Conservation (phyloP, 2,888 invertebrate genomes). For the Myathropa florea region DNA sequence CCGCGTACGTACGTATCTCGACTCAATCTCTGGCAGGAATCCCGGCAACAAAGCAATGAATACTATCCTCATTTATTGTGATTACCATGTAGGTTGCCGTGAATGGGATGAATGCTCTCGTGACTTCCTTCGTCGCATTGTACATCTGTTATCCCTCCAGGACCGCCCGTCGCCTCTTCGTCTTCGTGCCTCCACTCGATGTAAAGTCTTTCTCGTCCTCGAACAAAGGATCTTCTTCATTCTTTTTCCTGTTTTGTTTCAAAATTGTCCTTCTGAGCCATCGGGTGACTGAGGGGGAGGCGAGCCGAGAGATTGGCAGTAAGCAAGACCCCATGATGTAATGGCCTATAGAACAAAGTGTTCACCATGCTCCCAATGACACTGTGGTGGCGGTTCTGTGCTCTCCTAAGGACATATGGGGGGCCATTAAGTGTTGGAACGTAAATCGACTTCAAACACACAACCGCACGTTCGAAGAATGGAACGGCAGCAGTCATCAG, state of each 20-base stretch:
- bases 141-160: conserved; percentile 33
- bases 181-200: background rate
- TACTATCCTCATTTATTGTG: conserved; percentile 66
- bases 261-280: conserved; percentile 49
- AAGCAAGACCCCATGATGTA: conserved; percentile 22
- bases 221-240: conserved; percentile 53
- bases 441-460: conserved; percentile 52
- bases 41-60: conserved; percentile 52
- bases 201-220: conserved; percentile 36
- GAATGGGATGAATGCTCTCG: conserved; percentile 52
- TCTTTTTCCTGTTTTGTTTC: conserved; percentile 20
- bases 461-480: background rate
- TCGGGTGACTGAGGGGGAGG: background rate
- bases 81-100: conserved; percentile 66
- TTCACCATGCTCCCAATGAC: conserved; percentile 48
- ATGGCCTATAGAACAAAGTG: conserved; percentile 67
- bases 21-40: conserved; percentile 13
- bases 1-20: background rate
- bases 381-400: conserved; percentile 27
- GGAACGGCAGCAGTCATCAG: background rate
- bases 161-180: background rate
- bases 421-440: conserved; percentile 57
- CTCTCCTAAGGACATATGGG: conserved; percentile 63
- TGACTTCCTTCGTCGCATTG: conserved; percentile 7
- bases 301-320: background rate